Conservation (phyloP, 2,113 vertebrate species). For the Hyaena hyaena region DNA sequence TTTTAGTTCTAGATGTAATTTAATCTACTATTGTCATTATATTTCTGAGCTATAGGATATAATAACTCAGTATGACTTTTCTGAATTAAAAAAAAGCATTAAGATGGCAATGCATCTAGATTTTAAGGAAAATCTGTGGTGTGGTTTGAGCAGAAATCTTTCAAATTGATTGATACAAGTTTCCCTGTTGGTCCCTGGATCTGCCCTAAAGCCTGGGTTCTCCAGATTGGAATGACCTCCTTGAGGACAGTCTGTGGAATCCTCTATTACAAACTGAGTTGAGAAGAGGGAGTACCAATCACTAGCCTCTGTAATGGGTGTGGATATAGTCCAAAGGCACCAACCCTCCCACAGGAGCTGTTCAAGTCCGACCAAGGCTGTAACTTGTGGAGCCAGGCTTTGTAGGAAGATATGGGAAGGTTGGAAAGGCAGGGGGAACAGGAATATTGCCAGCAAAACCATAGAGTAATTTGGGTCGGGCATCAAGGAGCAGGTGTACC, state of each 20-base stretch:
- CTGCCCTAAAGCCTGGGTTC: neutral
- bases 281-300: neutral
- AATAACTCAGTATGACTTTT: neutral
- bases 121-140: neutral
- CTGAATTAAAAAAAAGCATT: neutral
- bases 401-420: neutral
- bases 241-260: neutral
- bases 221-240: neutral
- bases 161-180: neutral
- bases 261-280: rapidly evolving
- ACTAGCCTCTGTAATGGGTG: neutral
- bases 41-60: neutral
- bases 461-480: rapidly evolving
- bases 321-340: neutral
- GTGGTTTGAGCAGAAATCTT: neutral
- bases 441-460: neutral
- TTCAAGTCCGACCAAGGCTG: neutral
- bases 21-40: neutral
- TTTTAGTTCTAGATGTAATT: neutral
- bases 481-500: neutral
- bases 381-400: neutral
- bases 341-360: neutral
- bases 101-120: neutral
- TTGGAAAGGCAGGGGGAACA: rapidly evolving
- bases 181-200: no score